Conservation (phyloP, 2,113 vertebrate species). For the Tupaia tana region DNA sequence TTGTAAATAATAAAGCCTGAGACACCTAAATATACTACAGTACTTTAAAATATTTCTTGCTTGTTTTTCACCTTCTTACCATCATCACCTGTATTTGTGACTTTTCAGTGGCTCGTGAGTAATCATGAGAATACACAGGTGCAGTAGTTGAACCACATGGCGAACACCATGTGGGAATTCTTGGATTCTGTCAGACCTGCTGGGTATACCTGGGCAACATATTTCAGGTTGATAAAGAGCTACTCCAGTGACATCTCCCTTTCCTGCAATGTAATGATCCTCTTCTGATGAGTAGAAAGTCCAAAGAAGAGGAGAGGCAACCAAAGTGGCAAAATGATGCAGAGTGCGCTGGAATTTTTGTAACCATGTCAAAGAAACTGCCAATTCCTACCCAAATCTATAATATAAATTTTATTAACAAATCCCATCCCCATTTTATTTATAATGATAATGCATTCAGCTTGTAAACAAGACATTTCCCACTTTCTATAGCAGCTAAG, state of each 20-base stretch:
- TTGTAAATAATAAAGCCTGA: neutral
- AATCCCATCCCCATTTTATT: neutral
- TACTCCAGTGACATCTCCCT: neutral
- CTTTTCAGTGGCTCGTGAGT: neutral
- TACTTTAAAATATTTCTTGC: neutral
- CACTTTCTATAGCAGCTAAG: neutral
- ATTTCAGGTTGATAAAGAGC: neutral
- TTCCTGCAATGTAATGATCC: neutral
- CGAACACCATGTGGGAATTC: neutral
- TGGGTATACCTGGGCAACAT: neutral
- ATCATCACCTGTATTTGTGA: neutral
- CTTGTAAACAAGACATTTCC: neutral
- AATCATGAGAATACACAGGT: neutral
- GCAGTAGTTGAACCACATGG: neutral
- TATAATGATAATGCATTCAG: neutral
- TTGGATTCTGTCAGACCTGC: neutral
- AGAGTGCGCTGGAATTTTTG: neutral
- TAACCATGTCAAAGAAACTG: neutral
- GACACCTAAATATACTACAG: neutral
- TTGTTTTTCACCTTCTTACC: neutral
- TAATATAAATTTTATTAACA: neutral
- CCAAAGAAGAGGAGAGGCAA: neutral
- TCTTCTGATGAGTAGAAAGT: neutral
- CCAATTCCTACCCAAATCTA: neutral
- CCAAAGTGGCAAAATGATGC: neutral